Evolutionary conservation across 2,113 vertebrate genomes (phyloP), one percentile per base, ranked within the genome.

Genomic region (Podarcis cretensis): DNA sequence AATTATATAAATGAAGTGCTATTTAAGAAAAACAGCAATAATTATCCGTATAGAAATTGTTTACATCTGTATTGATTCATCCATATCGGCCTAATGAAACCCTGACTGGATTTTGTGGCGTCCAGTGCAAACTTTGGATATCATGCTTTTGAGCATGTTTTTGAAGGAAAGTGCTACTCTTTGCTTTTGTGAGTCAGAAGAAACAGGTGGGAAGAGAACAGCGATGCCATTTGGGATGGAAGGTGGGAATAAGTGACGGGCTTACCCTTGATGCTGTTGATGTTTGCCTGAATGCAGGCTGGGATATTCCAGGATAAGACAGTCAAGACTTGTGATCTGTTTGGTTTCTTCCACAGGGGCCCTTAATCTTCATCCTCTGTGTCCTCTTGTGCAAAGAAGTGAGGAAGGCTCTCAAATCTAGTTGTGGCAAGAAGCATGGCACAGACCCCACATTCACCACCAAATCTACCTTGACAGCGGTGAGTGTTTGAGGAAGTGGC

Each of bases 301-400:
- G 81, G 30, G 4, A 57, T 4, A 8, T 20, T 54, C 23, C 25
- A 12, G 14, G 25, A 14, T 23, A 40, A 12, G 14, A 59, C n/a
- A 54, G 65, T 81, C 35, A 68, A 68, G 83, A 81, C 84, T 21
- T 81, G 65, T 59, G 78, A 2, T 4, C 23, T 35, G 27, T 74
- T 43, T 30, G 89, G 59, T 89, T 75, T 90, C 66, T 86, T 48
- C 91, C 59, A 40, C 95, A 99, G 98, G 98, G 98, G 40, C 98
- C 98, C 2, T 98, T 98, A 90, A 96, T 99, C 82, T 99, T 99
- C 96, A 96, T 99, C 89, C 97, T 97, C 93, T 98, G 98, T 4
- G 96, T 98, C 54, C 96, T 98, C 92, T 97, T 99, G 90, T 98
- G 97, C 94, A 98, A 98, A 93, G 98, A 99, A 91, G 98, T 98